phyloP scores from a whole-genome alignment of 2,113 vertebrate genomes.

The Amblyornis subalaris region DNA sequence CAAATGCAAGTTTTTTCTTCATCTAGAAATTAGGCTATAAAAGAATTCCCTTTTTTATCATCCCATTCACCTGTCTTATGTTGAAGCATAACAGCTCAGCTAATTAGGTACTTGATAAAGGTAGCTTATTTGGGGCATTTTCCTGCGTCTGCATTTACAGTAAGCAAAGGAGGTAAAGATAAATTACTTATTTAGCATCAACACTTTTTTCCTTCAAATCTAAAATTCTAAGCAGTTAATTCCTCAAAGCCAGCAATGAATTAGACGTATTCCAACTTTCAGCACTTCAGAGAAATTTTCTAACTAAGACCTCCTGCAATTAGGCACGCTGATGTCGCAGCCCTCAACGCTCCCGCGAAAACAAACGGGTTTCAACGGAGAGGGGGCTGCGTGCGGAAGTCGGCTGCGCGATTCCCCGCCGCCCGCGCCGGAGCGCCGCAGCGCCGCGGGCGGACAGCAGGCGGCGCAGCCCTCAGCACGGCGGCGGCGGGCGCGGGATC shows the following conservation, averaged over 20 bases:
- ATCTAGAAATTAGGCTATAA: slow-evolving; percentile 48
- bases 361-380: neutral
- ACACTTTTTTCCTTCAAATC: slow-evolving; percentile 19
- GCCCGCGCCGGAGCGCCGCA: neutral
- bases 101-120: slow-evolving; percentile 63
- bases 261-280: neutral
- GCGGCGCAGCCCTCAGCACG: neutral
- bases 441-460: neutral
- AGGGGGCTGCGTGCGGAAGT: neutral
- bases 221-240: slow-evolving; percentile 39
- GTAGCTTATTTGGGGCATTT: slow-evolving; percentile 43
- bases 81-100: slow-evolving; percentile 40
- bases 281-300: neutral
- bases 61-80: slow-evolving; percentile 53
- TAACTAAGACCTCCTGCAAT: neutral
- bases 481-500: neutral
- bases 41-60: slow-evolving; percentile 56
- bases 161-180: slow-evolving; percentile 1
- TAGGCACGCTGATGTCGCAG: neutral
- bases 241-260: slow-evolving; percentile 11
- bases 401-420: neutral
- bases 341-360: neutral
- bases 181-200: slow-evolving; percentile 35
- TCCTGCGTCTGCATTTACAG: slow-evolving; percentile 30
- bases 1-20: slow-evolving; percentile 37